phyloP scores from a whole-genome alignment of 64 coral and sea anemone species.

The Montipora foliosa region DNA sequence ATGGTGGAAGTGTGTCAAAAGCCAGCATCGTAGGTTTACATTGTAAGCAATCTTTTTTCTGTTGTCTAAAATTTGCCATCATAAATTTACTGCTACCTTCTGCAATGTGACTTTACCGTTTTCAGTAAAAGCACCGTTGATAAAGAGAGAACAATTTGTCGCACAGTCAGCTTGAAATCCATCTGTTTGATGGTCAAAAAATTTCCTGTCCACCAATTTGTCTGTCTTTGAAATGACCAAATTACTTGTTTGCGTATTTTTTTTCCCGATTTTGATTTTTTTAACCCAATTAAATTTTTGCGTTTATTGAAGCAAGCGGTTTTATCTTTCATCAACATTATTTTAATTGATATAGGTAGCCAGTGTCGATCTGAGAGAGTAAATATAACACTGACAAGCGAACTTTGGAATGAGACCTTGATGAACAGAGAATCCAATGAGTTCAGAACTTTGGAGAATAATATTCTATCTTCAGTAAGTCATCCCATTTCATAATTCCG shows the following conservation, averaged over 20 bases:
- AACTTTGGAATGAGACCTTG: constrained; percentile 9
- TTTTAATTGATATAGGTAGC: neutral
- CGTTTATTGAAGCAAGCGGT: neutral
- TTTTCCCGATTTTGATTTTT: no score
- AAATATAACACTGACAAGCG: neutral
- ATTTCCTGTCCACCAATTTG: no score
- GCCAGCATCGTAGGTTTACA: neutral
- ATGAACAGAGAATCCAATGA: constrained; percentile 3
- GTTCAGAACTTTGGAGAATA: neutral
- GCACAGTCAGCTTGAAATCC: no score
- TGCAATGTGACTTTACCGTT: no score
- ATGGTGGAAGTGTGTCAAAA: neutral
- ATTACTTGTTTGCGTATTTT: no score
- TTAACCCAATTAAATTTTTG: no score
- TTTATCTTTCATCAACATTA: neutral
- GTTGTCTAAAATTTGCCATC: no score
- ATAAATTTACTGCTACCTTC: neutral
- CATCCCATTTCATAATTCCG: neutral
- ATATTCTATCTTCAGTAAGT: neutral
- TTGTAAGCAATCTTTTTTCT: neutral
- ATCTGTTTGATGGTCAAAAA: no score
- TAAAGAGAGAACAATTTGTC: no score
- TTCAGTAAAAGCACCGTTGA: no score
- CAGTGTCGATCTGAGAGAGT: neutral
- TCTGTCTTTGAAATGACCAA: no score